Conservation (phyloP, 2,888 invertebrate species). For the Macaria liturata region DNA sequence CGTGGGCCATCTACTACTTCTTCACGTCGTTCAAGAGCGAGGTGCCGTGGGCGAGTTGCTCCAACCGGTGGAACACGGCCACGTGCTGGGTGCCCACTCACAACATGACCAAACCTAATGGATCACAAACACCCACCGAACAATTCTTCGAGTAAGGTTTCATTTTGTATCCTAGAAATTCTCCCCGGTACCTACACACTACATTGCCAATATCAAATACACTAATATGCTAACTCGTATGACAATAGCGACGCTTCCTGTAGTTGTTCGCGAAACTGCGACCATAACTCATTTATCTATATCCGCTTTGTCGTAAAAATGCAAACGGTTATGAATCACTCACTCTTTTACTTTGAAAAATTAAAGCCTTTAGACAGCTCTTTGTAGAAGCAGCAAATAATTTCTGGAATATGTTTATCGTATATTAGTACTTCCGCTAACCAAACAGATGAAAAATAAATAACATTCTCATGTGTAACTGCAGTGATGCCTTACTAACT, state of each 20-base stretch:
- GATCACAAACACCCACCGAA: conserved; percentile 93
- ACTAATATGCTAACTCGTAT: conserved; percentile 13
- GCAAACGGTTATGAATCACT: conserved; percentile 20
- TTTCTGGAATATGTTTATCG: not conserved
- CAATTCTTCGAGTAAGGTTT: conserved; percentile 94
- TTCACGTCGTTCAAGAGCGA: conserved; percentile 94
- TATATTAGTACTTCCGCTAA: no score
- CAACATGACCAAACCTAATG: conserved; percentile 87
- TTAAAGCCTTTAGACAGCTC: not conserved
- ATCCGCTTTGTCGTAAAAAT: conserved; percentile 22
- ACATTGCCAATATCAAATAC: no score
- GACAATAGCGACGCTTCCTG: conserved; percentile 23
- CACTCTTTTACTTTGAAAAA: conserved; percentile 16
- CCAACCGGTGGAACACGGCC: conserved; percentile 92
- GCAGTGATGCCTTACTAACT: not conserved
- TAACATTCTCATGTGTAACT: not conserved
- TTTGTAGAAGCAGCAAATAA: not conserved
- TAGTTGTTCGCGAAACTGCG: conserved; percentile 15
- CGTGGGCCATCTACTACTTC: conserved; percentile 96
- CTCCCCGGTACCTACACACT: no score
- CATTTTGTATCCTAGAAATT: conserved; percentile 23
- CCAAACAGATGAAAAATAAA: no score
- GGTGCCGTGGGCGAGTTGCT: conserved; percentile 95
- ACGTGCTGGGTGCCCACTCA: conserved; percentile 91
- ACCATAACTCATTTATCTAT: conserved; percentile 24